A percentile compares a stretch with the other conserved stretches of the same genome.
These are phyloP conservation scores for Porphyrio hochstetteri DNA, from an alignment of 2,113 vertebrate species.

Conservation along the genomic window DNA sequence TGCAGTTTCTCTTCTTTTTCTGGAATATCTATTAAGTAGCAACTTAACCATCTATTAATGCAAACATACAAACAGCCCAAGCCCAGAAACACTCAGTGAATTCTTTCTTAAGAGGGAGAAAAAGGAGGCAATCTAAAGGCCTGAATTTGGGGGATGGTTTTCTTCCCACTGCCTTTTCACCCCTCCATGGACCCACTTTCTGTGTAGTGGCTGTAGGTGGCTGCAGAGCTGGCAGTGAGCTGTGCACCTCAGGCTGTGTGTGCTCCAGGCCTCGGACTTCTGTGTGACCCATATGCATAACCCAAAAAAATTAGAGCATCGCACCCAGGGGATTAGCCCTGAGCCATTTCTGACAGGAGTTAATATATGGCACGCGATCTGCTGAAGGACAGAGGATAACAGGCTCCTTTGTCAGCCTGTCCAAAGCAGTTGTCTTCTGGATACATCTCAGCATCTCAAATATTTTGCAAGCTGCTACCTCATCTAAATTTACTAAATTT, in stretches of 20 bases:
- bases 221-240: neutral
- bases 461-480: neutral
- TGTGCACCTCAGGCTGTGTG: accelerated
- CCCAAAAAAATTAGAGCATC: neutral
- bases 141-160: neutral
- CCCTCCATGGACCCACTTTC: neutral
- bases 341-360: neutral
- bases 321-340: neutral
- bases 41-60: neutral
- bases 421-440: neutral
- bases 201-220: neutral
- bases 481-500: neutral
- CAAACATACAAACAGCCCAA: neutral
- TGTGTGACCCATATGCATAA: neutral
- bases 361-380: neutral
- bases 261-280: neutral
- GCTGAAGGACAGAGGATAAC: neutral
- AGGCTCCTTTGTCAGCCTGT: slow-evolving; percentile 20
- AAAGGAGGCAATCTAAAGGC: neutral
- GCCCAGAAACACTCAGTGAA: neutral
- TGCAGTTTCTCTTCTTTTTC: neutral
- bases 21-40: neutral
- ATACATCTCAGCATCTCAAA: neutral
- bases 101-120: neutral
- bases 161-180: neutral